Conservation (phyloP, 2,797 vertebrate species). For the Enoplosus armatus region DNA sequence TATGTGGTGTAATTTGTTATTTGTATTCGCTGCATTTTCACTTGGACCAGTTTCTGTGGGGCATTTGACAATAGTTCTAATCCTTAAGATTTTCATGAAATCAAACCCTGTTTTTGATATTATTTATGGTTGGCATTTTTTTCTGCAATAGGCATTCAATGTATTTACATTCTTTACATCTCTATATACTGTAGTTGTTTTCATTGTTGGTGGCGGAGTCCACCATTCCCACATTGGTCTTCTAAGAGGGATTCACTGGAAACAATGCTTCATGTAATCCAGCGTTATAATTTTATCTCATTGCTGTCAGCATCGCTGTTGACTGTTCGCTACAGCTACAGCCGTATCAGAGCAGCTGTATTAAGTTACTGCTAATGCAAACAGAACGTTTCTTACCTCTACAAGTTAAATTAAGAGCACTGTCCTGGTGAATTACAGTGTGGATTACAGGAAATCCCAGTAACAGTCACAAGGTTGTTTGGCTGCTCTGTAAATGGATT, state of each 20-base stretch:
- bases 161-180: neutral
- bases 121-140: neutral
- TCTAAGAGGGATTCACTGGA: neutral
- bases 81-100: neutral
- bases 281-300: neutral
- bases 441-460: too few relatives aligned
- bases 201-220: neutral
- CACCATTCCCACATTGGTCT: neutral
- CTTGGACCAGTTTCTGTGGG: neutral
- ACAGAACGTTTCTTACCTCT: neutral
- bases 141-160: neutral
- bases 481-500: neutral
- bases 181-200: too few relatives aligned
- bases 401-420: neutral
- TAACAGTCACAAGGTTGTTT: too few relatives aligned
- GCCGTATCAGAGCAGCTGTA: neutral
- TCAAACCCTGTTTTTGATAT: neutral
- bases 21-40: neutral
- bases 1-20: neutral
- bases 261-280: neutral
- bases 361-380: neutral
- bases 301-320: neutral
- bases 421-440: fast-evolving
- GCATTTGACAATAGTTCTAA: neutral
- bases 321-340: neutral